These are phyloP conservation scores for Falcunculus frontatus DNA, from an alignment of 2,113 vertebrate genomes.

Conservation along the genomic window DNA sequence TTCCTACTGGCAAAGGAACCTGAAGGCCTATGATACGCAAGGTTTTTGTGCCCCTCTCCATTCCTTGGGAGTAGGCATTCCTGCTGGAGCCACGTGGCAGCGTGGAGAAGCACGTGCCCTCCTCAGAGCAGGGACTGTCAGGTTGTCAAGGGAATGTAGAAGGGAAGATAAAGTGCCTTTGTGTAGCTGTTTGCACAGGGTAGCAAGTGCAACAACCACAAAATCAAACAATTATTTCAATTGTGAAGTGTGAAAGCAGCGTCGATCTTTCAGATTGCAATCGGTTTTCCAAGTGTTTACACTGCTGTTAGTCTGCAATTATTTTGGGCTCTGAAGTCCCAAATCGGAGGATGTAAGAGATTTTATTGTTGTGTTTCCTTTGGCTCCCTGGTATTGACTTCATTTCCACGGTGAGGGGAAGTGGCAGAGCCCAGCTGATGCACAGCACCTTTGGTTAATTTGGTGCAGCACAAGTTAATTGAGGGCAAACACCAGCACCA, in stretches of 20 bases:
- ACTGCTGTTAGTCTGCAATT: background rate
- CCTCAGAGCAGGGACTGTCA: background rate
- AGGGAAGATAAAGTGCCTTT: background rate
- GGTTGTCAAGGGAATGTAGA: background rate
- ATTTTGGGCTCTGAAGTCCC: background rate
- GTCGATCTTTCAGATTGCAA: background rate
- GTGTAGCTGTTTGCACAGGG: background rate
- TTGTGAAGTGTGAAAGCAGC: background rate
- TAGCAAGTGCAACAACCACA: background rate
- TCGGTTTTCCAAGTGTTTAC: background rate
- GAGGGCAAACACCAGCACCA: background rate
- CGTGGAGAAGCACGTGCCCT: background rate
- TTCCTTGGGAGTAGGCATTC: background rate
- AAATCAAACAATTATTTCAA: background rate
- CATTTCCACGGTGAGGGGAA: accelerated
- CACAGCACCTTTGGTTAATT: background rate
- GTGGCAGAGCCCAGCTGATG: background rate
- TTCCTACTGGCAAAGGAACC: background rate
- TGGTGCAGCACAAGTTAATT: background rate
- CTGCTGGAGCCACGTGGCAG: background rate
- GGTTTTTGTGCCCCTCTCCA: background rate
- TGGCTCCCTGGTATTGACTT: background rate
- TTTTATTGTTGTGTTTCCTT: background rate
- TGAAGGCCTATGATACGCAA: background rate
- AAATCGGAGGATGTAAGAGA: background rate